Conservation (phyloP, 2,888 invertebrate genomes). For the Monochamus alternatus region DNA sequence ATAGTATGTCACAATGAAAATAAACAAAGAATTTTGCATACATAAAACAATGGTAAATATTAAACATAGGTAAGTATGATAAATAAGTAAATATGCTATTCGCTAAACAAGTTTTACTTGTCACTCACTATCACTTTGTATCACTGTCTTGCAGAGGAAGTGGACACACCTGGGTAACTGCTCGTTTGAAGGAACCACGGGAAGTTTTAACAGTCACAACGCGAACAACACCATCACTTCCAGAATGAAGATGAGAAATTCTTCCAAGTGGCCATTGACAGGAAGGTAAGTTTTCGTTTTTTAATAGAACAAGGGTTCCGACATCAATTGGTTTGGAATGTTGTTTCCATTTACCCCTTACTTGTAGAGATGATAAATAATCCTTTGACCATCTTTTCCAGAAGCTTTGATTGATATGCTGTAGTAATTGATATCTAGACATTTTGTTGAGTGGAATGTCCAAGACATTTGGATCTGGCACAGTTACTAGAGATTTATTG, state of each 20-base stretch:
- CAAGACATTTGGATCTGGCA: slow-evolving; percentile 8
- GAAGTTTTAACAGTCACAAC: slow-evolving; percentile 34
- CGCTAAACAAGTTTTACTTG: background rate
- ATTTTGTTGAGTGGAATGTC: slow-evolving; percentile 26
- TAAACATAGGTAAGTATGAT: background rate
- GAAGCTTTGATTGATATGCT: slow-evolving; percentile 28
- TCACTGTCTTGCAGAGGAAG: slow-evolving; percentile 15
- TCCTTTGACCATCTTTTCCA: slow-evolving; percentile 34
- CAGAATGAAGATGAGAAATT: slow-evolving; percentile 25
- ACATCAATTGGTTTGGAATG: background rate
- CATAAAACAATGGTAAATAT: background rate
- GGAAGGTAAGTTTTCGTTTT: slow-evolving; percentile 28
- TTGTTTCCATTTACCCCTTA: slow-evolving; percentile 23
- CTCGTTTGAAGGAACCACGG: slow-evolving; percentile 22
- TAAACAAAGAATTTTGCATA: background rate
- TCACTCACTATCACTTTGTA: no score
- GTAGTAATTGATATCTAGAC: slow-evolving; percentile 27
- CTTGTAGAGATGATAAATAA: slow-evolving; percentile 23
- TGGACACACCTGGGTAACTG: slow-evolving; percentile 26
- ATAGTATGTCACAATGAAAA: background rate
- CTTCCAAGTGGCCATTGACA: slow-evolving; percentile 25
- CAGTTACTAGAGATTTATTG: slow-evolving; percentile 3
- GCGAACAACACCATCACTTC: slow-evolving; percentile 17
- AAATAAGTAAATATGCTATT: background rate
- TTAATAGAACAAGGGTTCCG: slow-evolving; percentile 20